Base-by-base conservation (phyloP, 2,888 invertebrate species). In the Coelopa pilipes region DNA sequence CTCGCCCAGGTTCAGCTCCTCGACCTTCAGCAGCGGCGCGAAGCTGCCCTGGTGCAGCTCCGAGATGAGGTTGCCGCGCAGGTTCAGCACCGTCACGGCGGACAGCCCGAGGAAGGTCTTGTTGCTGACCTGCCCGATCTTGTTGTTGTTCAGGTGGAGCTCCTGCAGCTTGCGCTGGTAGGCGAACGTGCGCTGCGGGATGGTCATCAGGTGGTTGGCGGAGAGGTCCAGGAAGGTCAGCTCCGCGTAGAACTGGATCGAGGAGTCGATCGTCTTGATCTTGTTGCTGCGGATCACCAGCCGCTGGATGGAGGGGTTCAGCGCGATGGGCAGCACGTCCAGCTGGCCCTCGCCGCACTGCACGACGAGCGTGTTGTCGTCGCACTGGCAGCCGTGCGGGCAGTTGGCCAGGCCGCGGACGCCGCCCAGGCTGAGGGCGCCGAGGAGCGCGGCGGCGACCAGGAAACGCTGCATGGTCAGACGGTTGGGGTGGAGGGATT, bases 301-400 rank as follows among this genome's bases (percentile, higher is more conserved):
- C 66, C 95, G 90, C 84, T 95, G 94, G 77, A 96, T 95, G 80
- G 95, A 94, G 55, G 97, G 97, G 89, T 97, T 97, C 77, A 97
- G 89, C 0, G 96, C 95, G 82, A 96, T 96, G 75, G 96, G 96
- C 76, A 97, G 91, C 74, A 96, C 95, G 88, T 96, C 96, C 79
- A 97, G 90, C 82, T 94, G 94, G 82, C 95, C 95, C 83, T 93
- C 93, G 81, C 94, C 92, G 88, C 96, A 97, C 78, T 93, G 92
- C 68, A 96, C 96, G 70, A 94, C 93, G 77, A 95, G 91, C 0
- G 93, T 95, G 79, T 95, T 95, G 84, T 97, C 96, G 88, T 96
- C 94, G 89, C 97, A 97, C 86, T 90, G 91, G 88, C 97, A 97
- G 78, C 93, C 94, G 72, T 89, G 90, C 7, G 96, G 96, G 84